Conservation (phyloP, 2,888 invertebrate genomes). For the Ptilodon capucinus region DNA sequence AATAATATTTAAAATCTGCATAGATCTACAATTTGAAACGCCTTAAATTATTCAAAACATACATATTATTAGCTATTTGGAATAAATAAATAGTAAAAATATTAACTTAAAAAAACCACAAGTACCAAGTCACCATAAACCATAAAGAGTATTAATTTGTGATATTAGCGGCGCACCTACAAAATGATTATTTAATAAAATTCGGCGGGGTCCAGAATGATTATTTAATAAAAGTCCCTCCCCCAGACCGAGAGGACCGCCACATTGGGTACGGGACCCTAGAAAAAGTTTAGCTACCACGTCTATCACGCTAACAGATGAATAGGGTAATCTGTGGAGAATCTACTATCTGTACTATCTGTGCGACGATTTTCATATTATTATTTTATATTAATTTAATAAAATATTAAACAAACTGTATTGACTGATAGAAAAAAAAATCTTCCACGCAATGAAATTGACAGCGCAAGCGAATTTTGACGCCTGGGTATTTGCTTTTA, state of each 20-base stretch:
- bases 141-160: conserved; percentile 54
- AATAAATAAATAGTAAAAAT: no score
- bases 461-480: no score
- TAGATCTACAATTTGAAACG: no score
- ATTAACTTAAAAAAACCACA: background rate
- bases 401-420: no score
- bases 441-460: no score
- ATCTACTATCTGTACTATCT: conserved; percentile 7
- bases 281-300: conserved; percentile 72
- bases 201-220: conserved; percentile 64
- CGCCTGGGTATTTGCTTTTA: no score
- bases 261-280: conserved; percentile 63
- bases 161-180: conserved; percentile 63
- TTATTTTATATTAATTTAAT: no score
- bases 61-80: no score
- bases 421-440: no score
- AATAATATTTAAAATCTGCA: no score
- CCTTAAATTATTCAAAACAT: no score
- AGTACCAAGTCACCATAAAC: conserved; percentile 29
- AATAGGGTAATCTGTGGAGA: conserved; percentile 46
- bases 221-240: conserved; percentile 73
- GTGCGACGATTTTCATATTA: no score
- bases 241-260: conserved; percentile 51
- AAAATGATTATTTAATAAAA: conserved; percentile 76
- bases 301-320: conserved; percentile 67